A percentile compares a stretch with the other conserved stretches of the same genome.
Evolutionary conservation across 2,797 vertebrate genomes (phyloP).

Genomic region (Aplochiton taeniatus): DNA sequence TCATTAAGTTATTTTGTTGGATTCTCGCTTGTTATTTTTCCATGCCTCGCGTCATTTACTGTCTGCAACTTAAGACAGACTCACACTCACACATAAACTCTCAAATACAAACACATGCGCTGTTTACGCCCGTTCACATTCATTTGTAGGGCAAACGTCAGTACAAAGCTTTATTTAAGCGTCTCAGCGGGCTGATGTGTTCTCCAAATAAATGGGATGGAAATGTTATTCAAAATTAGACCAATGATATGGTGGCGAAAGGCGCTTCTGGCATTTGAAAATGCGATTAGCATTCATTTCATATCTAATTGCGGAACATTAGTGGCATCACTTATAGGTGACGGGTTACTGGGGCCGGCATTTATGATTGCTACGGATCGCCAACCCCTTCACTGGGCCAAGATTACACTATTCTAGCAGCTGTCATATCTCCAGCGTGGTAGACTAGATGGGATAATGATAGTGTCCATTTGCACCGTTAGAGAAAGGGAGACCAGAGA

Average conservation of each 20-base stretch:
- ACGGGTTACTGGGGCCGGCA: conserved; percentile 36
- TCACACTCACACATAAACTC: neutral
- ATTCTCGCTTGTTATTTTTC: too few relatives aligned
- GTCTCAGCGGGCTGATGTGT: neutral
- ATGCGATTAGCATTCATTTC: conserved; percentile 34
- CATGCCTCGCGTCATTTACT: too few relatives aligned
- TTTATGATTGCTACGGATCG: conserved; percentile 6
- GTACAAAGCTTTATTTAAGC: too few relatives aligned
- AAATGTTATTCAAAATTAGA: neutral
- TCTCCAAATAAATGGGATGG: neutral
- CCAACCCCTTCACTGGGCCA: conserved; percentile 29
- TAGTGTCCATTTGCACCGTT: too few relatives aligned
- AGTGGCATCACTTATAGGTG: conserved; percentile 37
- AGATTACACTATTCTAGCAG: neutral
- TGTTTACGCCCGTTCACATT: neutral
- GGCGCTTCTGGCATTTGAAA: conserved; percentile 34
- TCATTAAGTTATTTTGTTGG: too few relatives aligned
- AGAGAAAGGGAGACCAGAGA: too few relatives aligned
- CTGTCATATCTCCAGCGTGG: conserved; percentile 4
- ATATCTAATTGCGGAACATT: conserved; percentile 31
- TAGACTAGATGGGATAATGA: too few relatives aligned
- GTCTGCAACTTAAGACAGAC: neutral
- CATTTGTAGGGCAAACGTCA: too few relatives aligned
- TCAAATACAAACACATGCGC: neutral
- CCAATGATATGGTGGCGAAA: conserved; percentile 24